Base-by-base conservation (phyloP, 2,797 vertebrate genomes). In the Oreochromis grahami region DNA sequence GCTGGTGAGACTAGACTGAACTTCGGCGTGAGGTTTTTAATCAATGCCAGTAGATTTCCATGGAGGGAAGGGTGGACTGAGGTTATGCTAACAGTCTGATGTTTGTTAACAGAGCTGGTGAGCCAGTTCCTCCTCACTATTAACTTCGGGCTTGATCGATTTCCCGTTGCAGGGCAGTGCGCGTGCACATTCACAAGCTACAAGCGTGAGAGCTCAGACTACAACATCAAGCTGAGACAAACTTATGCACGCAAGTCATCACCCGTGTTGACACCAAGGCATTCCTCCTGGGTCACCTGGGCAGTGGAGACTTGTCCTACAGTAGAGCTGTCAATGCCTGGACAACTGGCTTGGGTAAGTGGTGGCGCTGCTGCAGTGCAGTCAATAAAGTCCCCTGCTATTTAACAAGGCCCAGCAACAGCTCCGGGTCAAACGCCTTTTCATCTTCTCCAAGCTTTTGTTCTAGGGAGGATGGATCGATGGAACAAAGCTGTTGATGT, bases 31-130 rank as follows among this genome's bases (percentile, higher is more conserved):
- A 91, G 90, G 60, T 82, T 91, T 82, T 76, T 80, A 93, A 95
- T 95, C 94, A 89, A 95, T 95, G 87, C 55, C 79, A 81, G 89
- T 81, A 88, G 89, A 93, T 95, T 95, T 93, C 90, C 93, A 82
- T 78, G 58, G 91, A 88, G 93, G 92, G 86, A 63, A 70, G 72
- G 87, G 87, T 88, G 91, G 88, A 80, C 85, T 74, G 68, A 89
- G 94, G 94, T 94, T 94, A 94, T 94, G 93, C 92, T 93, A 95
- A 95, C 93, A 94, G 90, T 91, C 90, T 87, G 85, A 84, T 94
- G 93, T 95, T 94, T 93, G 93, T 94, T 95, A 93, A 91, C 50
- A 53, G 87, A 94, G 91, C 92, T 81, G 77, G 89, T 90, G 91
- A 95, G 92, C 90, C 92, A 94, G 91, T 92, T 93, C 88, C 90